These are phyloP conservation scores for Samia ricini DNA, from an alignment of 1,140 invertebrate genomes.

Conservation along the genomic window DNA sequence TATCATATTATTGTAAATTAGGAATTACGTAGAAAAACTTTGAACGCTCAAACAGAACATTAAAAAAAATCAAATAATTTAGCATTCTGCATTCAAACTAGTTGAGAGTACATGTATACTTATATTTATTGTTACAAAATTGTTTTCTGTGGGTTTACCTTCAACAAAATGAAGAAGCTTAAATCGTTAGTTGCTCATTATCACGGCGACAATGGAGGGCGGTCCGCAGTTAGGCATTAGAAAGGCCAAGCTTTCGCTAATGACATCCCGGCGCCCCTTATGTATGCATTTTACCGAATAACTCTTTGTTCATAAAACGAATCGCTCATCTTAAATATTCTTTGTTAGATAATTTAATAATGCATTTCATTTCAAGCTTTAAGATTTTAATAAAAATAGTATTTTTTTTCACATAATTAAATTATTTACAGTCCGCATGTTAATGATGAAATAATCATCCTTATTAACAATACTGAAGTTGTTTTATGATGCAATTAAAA, in stretches of 20 bases:
- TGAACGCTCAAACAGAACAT: no score
- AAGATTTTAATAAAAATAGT: background rate
- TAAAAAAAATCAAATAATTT: no score
- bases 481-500: background rate
- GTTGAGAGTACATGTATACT: no score
- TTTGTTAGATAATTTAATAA: slow-evolving; percentile 15
- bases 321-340: slow-evolving; percentile 39
- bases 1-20: no score
- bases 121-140: background rate
- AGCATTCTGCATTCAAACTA: no score
- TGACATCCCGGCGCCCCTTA: slow-evolving; percentile 53
- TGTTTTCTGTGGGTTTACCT: background rate
- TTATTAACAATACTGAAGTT: background rate
- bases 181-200: slow-evolving; percentile 71
- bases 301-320: slow-evolving; percentile 47
- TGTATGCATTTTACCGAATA: slow-evolving; percentile 56
- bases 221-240: slow-evolving; percentile 71
- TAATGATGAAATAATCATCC: background rate
- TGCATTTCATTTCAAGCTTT: background rate
- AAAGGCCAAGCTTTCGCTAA: slow-evolving; percentile 66
- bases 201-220: slow-evolving; percentile 61
- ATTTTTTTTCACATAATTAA: background rate
- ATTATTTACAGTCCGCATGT: background rate
- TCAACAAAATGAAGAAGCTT: slow-evolving; percentile 32
- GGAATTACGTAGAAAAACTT: no score